A percentile compares a stretch with the other conserved stretches of the same genome.
These are phyloP conservation scores for Drosophila arawakana DNA, from an alignment of 1,140 invertebrate genomes.

Conservation along the genomic window DNA sequence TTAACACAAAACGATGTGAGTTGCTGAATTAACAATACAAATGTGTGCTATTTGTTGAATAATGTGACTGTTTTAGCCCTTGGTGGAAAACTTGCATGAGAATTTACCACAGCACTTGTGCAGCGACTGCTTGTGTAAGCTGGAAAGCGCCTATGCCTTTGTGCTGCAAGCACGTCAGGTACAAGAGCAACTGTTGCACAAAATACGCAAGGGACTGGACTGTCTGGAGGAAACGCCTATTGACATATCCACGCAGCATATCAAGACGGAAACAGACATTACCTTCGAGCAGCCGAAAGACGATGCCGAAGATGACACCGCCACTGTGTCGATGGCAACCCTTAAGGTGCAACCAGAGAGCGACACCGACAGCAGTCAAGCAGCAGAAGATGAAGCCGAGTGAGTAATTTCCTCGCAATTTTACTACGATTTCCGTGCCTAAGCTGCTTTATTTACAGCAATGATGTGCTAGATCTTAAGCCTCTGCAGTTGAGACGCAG, in stretches of 20 bases:
- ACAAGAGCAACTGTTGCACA: slow-evolving; percentile 48
- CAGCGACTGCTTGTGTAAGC: slow-evolving; percentile 35
- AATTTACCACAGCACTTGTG: slow-evolving; percentile 60
- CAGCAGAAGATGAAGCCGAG: slow-evolving; percentile 22
- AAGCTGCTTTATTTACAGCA: not conserved
- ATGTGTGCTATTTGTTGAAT: not conserved
- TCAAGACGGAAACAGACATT: slow-evolving; percentile 54
- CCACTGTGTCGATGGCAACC: not conserved
- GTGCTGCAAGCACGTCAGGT: slow-evolving; percentile 56
- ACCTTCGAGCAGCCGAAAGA: slow-evolving; percentile 7
- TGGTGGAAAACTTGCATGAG: slow-evolving; percentile 41
- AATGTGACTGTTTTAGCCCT: slow-evolving; percentile 22
- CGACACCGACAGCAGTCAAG: slow-evolving; percentile 28
- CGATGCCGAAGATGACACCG: not conserved
- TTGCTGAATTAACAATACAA: not conserved
- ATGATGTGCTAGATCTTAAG: slow-evolving; percentile 17
- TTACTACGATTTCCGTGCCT: not conserved
- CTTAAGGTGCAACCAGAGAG: slow-evolving; percentile 44
- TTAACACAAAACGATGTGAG: slow-evolving; percentile 65
- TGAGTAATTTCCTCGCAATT: not conserved
- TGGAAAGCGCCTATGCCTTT: slow-evolving; percentile 62
- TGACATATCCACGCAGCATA: slow-evolving; percentile 49
- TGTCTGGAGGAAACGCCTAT: slow-evolving; percentile 64
- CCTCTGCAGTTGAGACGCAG: slow-evolving; percentile 46
- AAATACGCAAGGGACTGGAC: slow-evolving; percentile 32